Evolutionary conservation across 2,888 invertebrate species (phyloP), one percentile per base, ranked within the genome.

Genomic region (Diadegma fenestrale): DNA sequence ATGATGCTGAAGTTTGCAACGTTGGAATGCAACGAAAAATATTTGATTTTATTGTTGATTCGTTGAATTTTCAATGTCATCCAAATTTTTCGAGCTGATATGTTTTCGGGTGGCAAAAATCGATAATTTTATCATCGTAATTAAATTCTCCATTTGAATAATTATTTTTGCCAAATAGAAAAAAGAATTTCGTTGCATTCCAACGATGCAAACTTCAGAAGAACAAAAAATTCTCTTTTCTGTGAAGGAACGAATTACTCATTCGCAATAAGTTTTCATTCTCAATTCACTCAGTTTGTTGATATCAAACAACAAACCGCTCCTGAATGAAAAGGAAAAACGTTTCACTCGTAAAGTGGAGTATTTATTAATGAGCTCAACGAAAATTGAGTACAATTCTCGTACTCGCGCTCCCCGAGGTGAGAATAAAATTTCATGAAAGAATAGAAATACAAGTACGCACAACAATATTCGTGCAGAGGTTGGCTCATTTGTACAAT

Each of bases 401-500:
- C n/a, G 19, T 64, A 19, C 0, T 19, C 37, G 8, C 37, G 10
- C 37, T 37, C 3, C 2, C 37, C 14, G 8, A 37, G 37, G n/a
- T n/a, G 37, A 37, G 8, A 19, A 10, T 37, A 12, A 37, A 37
- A 10, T 12, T 17, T 14, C 12, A 64, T 19, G n/a, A 64, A 64
- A 64, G 37, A 64, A 64, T 37, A 64, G 19, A 64, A 37, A 64
- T 12, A 19, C 19, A 64, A 37, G 37, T 12, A 19, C 19, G 17
- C 37, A 19, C 37, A 17, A 45, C 6, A 48, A 48, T n/a, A n/a
- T 37, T 19, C 64, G 4, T 43, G 1, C 12, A 43, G 54, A 22
- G 12, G 22, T 33, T 63, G 64, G 64, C 19, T n/a, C 37, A 37
- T 37, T 64, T 64, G 63, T 33, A 37, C 63, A 37, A 64, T 64